Base-by-base conservation (phyloP, 92 coral and sea anemone genomes). In the Epizoanthus ramosus region DNA sequence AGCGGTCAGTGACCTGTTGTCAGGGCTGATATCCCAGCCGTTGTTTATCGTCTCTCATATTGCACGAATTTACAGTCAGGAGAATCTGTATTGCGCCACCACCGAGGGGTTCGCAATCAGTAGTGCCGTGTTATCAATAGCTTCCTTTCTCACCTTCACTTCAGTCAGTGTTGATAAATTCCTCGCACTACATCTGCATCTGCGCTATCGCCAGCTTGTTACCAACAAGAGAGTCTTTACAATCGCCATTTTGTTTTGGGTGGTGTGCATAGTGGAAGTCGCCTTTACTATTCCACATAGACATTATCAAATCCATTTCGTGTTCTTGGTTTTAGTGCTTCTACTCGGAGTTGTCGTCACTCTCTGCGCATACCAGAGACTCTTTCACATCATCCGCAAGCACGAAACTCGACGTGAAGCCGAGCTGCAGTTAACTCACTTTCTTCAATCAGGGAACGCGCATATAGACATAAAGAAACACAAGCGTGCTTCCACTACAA, bases 1-100 rank as follows among this genome's bases (percentile, higher is more conserved):
- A 15, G 82, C 82, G n/a, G 70, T 61, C 71, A 77, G 71, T 43
- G 82, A 77, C 71, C 82, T 77, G 41, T 59, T 77, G 61, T 77
- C 82, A 43, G 82, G 82, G 63, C 82, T 77, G 71, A 77, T 77
- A 61, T 77, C 82, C 16, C 82, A 77, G 82, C 82, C 82, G 13
- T 57, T 77, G 59, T 77, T 77, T 77, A 77, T 77, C 19, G 61
- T 39, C 17, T 77, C 82, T 22, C 82, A 77, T 77, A 77, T 77
- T 39, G 82, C 82, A 61, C 82, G 82, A 13, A 77, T 77, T 39
- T 63, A 47, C 41, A 69, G 71, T 39, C 23, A 22, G 21, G 71
- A 60, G 8, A 60, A 59, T 17, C 41, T 77, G 41, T 77, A 77
- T 22, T 77, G 82, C 82, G 1, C 70, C 6, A 43, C 71, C 12